These are phyloP conservation scores for Percopsis transmontana DNA, from an alignment of 2,113 vertebrate genomes.

Conservation along the genomic window DNA sequence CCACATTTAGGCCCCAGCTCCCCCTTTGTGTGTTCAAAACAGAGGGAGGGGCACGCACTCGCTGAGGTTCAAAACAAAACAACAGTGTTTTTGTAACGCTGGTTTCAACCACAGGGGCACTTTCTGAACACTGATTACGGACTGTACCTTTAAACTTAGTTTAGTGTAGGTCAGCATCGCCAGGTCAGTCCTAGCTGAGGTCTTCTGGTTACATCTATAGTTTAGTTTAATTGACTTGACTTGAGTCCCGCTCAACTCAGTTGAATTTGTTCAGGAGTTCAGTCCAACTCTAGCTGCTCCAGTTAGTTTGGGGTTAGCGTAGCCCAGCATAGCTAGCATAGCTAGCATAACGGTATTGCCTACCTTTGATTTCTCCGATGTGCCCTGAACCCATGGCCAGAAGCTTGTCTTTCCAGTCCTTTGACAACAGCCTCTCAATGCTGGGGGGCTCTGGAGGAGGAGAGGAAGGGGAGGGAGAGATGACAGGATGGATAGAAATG, in stretches of 20 bases:
- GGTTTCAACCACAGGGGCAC: no score
- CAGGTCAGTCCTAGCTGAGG: not conserved
- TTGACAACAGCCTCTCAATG: constrained; percentile 99
- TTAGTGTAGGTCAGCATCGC: not conserved
- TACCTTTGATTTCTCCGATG: constrained; percentile 99
- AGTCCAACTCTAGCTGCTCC: not conserved
- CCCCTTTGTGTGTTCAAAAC: no score
- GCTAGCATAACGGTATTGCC: constrained; percentile 1
- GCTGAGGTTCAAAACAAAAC: no score
- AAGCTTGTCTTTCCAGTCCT: constrained; percentile 99
- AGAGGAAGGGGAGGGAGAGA: constrained; percentile 2
- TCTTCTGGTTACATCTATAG: not conserved
- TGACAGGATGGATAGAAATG: constrained; percentile 46
- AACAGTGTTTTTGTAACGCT: no score
- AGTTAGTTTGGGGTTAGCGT: not conserved
- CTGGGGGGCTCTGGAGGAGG: constrained; percentile 89
- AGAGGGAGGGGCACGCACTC: no score
- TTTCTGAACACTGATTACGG: no score
- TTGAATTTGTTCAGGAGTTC: not conserved
- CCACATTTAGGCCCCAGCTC: no score
- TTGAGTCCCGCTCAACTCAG: not conserved
- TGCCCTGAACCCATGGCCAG: constrained; percentile 99
- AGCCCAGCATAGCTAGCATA: not conserved
- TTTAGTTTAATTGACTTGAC: not conserved
- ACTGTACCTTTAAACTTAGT: not conserved